These are phyloP conservation scores for Cepaea nemoralis DNA, from an alignment of 1,140 invertebrate species.

Conservation along the genomic window DNA sequence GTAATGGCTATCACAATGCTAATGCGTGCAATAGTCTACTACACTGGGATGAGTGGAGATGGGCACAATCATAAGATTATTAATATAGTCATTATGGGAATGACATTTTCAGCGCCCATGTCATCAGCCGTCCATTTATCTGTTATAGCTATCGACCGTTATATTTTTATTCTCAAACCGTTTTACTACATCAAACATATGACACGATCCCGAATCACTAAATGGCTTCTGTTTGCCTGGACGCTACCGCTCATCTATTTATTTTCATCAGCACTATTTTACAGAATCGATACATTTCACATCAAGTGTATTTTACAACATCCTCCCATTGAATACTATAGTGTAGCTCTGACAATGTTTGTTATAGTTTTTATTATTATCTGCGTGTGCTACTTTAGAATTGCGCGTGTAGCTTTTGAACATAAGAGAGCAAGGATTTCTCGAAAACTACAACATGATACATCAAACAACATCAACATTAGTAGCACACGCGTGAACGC, in stretches of 20 bases:
- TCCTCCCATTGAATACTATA: neutral
- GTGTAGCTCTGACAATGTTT: neutral
- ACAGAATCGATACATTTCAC: neutral
- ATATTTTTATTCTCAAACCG: neutral
- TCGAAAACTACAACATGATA: neutral
- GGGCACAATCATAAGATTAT: neutral
- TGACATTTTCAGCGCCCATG: neutral
- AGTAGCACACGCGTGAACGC: no score
- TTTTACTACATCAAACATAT: neutral
- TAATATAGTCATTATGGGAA: neutral
- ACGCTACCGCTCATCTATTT: neutral
- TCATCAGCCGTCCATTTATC: neutral
- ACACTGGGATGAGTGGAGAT: neutral
- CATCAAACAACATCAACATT: no score
- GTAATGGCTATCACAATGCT: neutral
- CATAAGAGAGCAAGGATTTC: neutral
- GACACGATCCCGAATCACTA: neutral
- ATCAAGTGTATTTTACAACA: neutral
- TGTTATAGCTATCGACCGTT: neutral
- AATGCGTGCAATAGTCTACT: neutral
- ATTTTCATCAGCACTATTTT: neutral
- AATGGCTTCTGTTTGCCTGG: neutral
- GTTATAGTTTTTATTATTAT: neutral
- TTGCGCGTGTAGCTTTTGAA: neutral
- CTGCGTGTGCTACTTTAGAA: neutral